Percentiles rank a stretch among this genome's conserved stretches.
phyloP scores from a whole-genome alignment of 2,113 vertebrate genomes.

The Dipodomys merriami region DNA sequence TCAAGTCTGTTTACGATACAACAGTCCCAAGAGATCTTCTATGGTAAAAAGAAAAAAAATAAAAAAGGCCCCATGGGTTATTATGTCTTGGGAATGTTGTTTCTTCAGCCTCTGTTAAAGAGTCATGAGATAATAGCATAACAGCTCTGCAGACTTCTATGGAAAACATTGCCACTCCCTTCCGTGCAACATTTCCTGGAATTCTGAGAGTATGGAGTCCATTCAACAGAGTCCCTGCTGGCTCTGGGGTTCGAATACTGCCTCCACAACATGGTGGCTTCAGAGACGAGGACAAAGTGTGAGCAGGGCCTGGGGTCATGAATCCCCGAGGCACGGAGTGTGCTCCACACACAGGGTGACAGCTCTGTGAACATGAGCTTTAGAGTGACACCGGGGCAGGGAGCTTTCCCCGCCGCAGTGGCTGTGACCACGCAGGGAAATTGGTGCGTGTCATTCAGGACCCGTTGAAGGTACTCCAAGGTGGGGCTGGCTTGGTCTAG shows the following conservation, averaged over 20 bases:
- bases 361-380: neutral
- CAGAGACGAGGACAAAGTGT: neutral
- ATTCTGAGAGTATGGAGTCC: neutral
- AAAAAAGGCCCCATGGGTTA: neutral
- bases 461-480: too few species aligned
- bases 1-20: neutral
- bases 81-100: accelerated
- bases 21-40: neutral
- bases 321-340: too few species aligned
- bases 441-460: too few species aligned
- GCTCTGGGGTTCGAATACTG: neutral
- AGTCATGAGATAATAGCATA: neutral
- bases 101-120: neutral
- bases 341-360: neutral
- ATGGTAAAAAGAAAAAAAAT: neutral
- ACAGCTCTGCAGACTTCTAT: neutral
- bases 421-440: too few species aligned
- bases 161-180: neutral
- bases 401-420: neutral
- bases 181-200: neutral
- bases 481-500: neutral
- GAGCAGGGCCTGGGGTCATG: accelerated
- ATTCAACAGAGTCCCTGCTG: neutral
- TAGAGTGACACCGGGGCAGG: neutral
- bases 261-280: neutral